These are phyloP conservation scores for Calvadosia cruxmelitensis DNA, from an alignment of 30 jellyfish, hydroid and myxozoan species.

Conservation along the genomic window DNA sequence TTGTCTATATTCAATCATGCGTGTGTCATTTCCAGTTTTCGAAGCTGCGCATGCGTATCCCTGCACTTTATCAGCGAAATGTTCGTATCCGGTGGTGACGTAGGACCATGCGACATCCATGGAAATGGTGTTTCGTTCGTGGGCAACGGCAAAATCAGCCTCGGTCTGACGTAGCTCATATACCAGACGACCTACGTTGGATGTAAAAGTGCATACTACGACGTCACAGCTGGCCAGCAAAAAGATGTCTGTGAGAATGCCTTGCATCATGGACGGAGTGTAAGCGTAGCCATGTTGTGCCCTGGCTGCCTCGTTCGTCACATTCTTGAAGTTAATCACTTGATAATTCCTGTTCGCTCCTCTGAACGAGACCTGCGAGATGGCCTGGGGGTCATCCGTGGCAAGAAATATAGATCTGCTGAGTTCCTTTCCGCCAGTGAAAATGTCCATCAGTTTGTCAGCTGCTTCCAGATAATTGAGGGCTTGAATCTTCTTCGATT, in stretches of 20 bases:
- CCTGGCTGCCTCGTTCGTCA: not conserved
- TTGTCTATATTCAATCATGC: not conserved
- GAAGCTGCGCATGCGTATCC: not conserved
- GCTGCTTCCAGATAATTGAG: not conserved
- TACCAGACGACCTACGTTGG: not conserved
- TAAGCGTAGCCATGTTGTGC: not conserved
- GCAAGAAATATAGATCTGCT: not conserved
- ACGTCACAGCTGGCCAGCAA: not conserved
- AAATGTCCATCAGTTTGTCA: not conserved
- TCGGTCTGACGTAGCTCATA: not conserved
- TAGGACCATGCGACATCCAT: not conserved
- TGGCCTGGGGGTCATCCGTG: not conserved
- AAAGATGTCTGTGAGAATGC: not conserved
- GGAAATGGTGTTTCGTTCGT: not conserved
- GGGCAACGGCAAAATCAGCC: not conserved
- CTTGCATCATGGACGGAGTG: not conserved
- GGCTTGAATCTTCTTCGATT: conserved; percentile 4
- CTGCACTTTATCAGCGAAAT: not conserved
- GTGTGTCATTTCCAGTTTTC: not conserved
- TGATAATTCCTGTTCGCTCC: not conserved
- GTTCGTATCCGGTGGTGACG: not conserved
- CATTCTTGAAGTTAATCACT: not conserved
- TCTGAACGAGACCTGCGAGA: not conserved
- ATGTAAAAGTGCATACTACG: not conserved
- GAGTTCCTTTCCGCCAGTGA: not conserved